These are phyloP conservation scores for Callyntrura sp. DNA, from an alignment of 2,888 invertebrate genomes.

Conservation along the genomic window DNA sequence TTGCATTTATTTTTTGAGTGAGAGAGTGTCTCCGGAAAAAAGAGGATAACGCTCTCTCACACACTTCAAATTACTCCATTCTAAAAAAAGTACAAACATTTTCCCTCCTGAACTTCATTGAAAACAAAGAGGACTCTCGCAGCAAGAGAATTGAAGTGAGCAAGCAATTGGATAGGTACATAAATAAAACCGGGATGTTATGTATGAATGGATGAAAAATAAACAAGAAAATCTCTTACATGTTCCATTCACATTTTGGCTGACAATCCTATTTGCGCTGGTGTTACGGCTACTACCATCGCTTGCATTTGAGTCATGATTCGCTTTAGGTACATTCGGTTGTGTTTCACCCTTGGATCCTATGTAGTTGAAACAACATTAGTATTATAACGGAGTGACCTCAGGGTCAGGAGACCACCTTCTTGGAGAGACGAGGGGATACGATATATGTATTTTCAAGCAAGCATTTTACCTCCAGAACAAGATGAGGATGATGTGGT, in stretches of 20 bases:
- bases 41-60: conserved; percentile 25
- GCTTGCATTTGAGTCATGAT: conserved; percentile 45
- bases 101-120: conserved; percentile 13
- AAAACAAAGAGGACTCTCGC: conserved; percentile 28
- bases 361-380: conserved; percentile 44
- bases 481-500: conserved; percentile 51
- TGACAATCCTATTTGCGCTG: conserved; percentile 79
- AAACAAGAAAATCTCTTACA: conserved; percentile 74
- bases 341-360: conserved; percentile 69
- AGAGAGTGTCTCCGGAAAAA: conserved; percentile 45
- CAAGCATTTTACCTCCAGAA: conserved; percentile 54
- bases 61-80: too few relatives aligned
- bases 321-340: conserved; percentile 37
- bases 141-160: neutral
- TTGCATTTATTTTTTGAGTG: conserved; percentile 69
- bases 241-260: conserved; percentile 82
- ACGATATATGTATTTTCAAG: conserved; percentile 40
- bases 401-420: conserved; percentile 72
- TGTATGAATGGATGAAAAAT: conserved; percentile 71
- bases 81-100: too few relatives aligned
- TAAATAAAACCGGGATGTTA: conserved; percentile 60
- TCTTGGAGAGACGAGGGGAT: conserved; percentile 45
- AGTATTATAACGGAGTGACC: conserved; percentile 60
- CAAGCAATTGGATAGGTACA: conserved; percentile 32
- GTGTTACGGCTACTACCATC: conserved; percentile 32